Base-by-base conservation (phyloP, 2,113 vertebrate genomes). In the Anguilla rostrata region DNA sequence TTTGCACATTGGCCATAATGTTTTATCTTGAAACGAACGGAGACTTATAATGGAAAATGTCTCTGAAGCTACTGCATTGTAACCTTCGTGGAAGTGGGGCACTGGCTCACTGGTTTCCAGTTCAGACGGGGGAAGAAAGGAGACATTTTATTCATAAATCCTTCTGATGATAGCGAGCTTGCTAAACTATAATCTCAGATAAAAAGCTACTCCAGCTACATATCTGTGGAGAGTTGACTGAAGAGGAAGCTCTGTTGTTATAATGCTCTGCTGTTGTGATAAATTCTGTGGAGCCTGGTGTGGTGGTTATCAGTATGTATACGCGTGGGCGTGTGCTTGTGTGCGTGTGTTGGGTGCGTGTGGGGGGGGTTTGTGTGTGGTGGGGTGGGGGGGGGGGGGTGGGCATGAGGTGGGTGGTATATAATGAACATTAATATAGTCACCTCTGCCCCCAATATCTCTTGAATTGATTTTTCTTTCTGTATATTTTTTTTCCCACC, bases 361-460 rank as follows among this genome's bases (percentile, higher is more conserved):
- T 20, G 88, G 5, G 85, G 5, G 88, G 78, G 87, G 60, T 86
- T 53, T 85, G 46, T 66, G 71, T 79, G 83, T 83, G 83, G 86
- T 78, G 57, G 81, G 66, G 57, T 66, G 78, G 49, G 57, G 49
- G 82, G 49, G 82, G 39, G 40, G 26, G 7, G 26, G 22, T 6
- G n/a, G 71, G n/a, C 8, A 34, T 1, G 71, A 14, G 71, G 29
- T 5, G 22, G 5, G 71, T 8, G n/a, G 26, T 53, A 14, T n/a
- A 34, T 75, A 75, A 75, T 34, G n/a, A 75, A 34, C 71, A 29
- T 75, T 12, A 34, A n/a, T 11, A 12, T 26, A 75, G n/a, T n/a
- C 71, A 75, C 71, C 71, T 75, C 71, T 75, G 71, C 71, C 71
- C 71, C n/a, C 26, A 75, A 34, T 75, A 75, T 75, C 20, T 75